phyloP scores from a whole-genome alignment of 2,888 invertebrate species.

The Torymus texanus region DNA sequence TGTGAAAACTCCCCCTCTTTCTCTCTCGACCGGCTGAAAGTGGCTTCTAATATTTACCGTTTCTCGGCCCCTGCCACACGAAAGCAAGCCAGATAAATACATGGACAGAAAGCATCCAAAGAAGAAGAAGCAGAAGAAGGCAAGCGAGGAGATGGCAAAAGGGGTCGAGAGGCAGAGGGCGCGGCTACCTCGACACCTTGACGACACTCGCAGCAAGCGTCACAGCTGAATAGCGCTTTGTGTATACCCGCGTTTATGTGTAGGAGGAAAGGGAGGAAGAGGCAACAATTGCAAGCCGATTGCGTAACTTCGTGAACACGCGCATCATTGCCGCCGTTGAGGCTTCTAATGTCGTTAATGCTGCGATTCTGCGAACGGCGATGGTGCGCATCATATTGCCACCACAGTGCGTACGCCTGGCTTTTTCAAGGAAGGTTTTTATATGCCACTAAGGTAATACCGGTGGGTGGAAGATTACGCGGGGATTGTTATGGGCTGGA shows the following conservation, averaged over 20 bases:
- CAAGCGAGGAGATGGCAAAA: background rate
- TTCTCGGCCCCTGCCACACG: background rate
- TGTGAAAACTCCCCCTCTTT: background rate
- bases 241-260: conserved; percentile 58
- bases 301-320: conserved; percentile 40
- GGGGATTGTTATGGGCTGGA: no score
- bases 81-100: conserved; percentile 35
- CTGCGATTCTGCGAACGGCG: no score
- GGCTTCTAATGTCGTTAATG: conserved; percentile 38
- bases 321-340: conserved; percentile 54
- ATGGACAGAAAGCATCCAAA: background rate
- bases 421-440: no score
- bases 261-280: conserved; percentile 30
- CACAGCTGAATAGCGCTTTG: conserved; percentile 61
- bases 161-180: background rate
- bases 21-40: conserved; percentile 24
- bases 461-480: no score
- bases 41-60: conserved; percentile 52
- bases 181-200: background rate
- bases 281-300: no score
- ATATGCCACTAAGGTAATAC: no score
- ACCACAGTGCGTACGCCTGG: no score
- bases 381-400: no score
- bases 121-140: background rate
- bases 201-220: background rate